Percentiles rank a stretch among this genome's conserved stretches.
Evolutionary conservation across 2,888 invertebrate genomes (phyloP).

Genomic region (Auanema freiburgensis): DNA sequence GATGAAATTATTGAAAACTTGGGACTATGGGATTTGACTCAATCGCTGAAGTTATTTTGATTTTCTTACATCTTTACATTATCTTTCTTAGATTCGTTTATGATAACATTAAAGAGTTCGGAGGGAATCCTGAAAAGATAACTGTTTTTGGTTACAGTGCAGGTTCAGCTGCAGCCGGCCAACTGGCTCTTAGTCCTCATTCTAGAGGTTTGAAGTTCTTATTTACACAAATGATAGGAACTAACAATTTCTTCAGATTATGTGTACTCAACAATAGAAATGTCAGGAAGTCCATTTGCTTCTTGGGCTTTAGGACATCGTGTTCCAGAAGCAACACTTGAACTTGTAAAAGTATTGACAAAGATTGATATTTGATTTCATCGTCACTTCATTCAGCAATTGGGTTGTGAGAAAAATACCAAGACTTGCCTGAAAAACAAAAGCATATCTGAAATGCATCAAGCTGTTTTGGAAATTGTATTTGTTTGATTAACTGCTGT

Average conservation of each 20-base stretch:
- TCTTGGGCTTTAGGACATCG: conserved; percentile 17
- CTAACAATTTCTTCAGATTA: neutral
- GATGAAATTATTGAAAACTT: conserved; percentile 13
- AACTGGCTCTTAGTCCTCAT: conserved; percentile 13
- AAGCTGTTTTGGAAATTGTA: conserved; percentile 5
- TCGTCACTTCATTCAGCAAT: neutral
- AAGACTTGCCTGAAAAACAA: conserved; percentile 4
- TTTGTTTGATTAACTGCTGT: too few species aligned
- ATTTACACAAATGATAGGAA: neutral
- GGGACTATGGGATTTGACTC: conserved; percentile 15
- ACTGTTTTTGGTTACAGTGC: conserved; percentile 21
- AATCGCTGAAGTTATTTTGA: conserved; percentile 9
- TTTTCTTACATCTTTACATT: neutral
- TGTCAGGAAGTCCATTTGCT: conserved; percentile 20
- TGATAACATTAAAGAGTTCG: conserved; percentile 15
- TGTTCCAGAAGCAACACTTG: neutral
- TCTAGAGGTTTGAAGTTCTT: neutral
- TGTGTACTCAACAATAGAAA: conserved; percentile 9
- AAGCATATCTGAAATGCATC: conserved; percentile 15
- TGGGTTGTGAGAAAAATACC: neutral
- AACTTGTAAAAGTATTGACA: conserved; percentile 7
- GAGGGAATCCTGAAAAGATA: conserved; percentile 14
- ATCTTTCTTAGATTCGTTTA: conserved; percentile 13
- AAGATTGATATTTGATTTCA: neutral
- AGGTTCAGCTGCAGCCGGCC: conserved; percentile 14